Conservation (phyloP, 2,797 vertebrate genomes). For the Phalanger gymnotis region DNA sequence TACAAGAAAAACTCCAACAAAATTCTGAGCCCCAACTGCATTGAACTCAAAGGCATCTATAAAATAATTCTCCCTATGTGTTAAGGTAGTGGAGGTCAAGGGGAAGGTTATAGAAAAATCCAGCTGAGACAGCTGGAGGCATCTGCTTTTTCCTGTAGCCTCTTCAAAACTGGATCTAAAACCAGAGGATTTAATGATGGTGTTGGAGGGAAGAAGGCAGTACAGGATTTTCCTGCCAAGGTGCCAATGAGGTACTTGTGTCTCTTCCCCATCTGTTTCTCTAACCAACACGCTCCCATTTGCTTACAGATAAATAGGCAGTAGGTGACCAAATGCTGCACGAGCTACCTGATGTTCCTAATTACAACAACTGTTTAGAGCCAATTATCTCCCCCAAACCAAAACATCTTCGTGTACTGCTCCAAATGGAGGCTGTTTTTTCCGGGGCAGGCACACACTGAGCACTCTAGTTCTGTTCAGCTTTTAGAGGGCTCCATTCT, state of each 20-base stretch:
- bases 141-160: constrained; percentile 8
- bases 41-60: constrained; percentile 13
- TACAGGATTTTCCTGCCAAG: constrained; percentile 56
- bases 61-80: constrained; percentile 27
- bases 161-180: constrained; percentile 56
- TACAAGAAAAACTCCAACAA: not conserved
- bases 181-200: constrained; percentile 47
- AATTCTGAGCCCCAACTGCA: constrained; percentile 49
- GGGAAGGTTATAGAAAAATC: not conserved
- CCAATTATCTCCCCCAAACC: constrained; percentile 68
- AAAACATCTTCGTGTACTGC: constrained; percentile 70
- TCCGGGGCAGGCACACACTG: constrained; percentile 70
- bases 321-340: constrained; percentile 81
- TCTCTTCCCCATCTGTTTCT: constrained; percentile 73
- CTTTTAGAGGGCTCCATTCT: constrained; percentile 40
- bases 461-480: constrained; percentile 52
- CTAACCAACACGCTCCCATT: constrained; percentile 74
- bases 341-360: constrained; percentile 78
- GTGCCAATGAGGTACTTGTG: constrained; percentile 70
- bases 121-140: constrained; percentile 12
- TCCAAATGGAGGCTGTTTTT: constrained; percentile 74
- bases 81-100: not conserved
- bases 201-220: constrained; percentile 62
- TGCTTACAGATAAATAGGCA: constrained; percentile 80
- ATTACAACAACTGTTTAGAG: constrained; percentile 73